These are phyloP conservation scores for Chanos chanos DNA, from an alignment of 2,797 vertebrate genomes.

Conservation along the genomic window DNA sequence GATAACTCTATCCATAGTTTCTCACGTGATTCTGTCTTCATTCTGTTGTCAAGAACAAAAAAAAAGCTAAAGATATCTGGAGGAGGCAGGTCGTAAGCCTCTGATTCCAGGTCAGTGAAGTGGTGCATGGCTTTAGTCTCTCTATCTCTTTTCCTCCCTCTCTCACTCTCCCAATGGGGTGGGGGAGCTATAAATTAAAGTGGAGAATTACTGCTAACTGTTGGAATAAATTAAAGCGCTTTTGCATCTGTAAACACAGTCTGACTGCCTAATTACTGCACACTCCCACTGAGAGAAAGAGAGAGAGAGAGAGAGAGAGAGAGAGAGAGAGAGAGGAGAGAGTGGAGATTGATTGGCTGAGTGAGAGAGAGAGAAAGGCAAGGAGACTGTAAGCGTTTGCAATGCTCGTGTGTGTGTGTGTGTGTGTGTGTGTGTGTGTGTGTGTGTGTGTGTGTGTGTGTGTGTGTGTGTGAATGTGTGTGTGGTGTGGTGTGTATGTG, in stretches of 20 bases:
- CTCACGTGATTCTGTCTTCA: too few species aligned
- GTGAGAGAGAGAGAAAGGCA: background rate
- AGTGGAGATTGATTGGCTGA: constrained; percentile 42
- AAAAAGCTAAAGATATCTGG: background rate
- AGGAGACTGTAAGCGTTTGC: constrained; percentile 12
- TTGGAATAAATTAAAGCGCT: constrained; percentile 79
- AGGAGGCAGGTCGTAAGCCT: constrained; percentile 14
- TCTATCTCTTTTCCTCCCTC: constrained; percentile 49
- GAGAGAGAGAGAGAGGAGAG: constrained; percentile 42
- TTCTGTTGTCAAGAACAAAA: constrained; percentile 1
- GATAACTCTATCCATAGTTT: too few species aligned
- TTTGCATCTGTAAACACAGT: constrained; percentile 80
- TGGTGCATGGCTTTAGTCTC: constrained; percentile 40
- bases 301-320: constrained; percentile 54
- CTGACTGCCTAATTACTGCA: constrained; percentile 79
- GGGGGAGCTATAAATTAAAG: constrained; percentile 79
- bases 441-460: background rate
- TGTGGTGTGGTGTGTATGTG: background rate
- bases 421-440: background rate
- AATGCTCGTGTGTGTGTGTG: background rate
- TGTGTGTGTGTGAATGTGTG: constrained; percentile 21
- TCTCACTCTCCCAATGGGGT: constrained; percentile 65
- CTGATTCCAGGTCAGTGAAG: constrained; percentile 57
- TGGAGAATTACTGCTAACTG: constrained; percentile 80
- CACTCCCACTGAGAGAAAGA: constrained; percentile 67